phyloP scores from a whole-genome alignment of 2,888 invertebrate species.

The Melolontha melolontha region DNA sequence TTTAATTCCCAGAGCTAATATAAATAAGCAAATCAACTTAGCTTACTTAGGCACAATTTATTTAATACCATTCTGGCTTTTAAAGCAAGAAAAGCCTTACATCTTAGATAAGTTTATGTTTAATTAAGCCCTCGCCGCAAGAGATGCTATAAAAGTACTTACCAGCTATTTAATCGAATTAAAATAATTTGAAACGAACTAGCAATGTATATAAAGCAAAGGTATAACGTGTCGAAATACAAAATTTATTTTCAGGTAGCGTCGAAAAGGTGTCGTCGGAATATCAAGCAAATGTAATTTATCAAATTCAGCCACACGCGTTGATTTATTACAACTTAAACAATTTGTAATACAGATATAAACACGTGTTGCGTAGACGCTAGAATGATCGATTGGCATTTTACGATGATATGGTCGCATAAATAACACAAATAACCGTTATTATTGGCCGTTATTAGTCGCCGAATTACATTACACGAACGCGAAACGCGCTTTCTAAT shows the following conservation, averaged over 20 bases:
- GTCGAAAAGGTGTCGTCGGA: slow-evolving; percentile 17
- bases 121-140: too few species aligned
- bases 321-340: slow-evolving; percentile 22
- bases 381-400: slow-evolving; percentile 27
- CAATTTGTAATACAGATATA: slow-evolving; percentile 5
- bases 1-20: too few species aligned
- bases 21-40: too few species aligned
- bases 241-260: slow-evolving; percentile 17
- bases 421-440: slow-evolving; percentile 27
- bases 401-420: slow-evolving; percentile 32
- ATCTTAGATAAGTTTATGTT: too few species aligned
- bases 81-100: too few species aligned
- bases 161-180: too few species aligned
- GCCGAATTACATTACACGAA: slow-evolving; percentile 3
- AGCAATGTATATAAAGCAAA: too few species aligned
- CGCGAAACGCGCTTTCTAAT: background rate
- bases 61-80: too few species aligned
- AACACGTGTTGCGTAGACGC: slow-evolving; percentile 23
- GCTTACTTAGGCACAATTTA: too few species aligned
- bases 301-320: slow-evolving; percentile 19
- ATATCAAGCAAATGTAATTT: slow-evolving; percentile 18
- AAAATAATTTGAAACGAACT: too few species aligned
- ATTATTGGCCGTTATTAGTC: slow-evolving; percentile 26
- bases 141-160: too few species aligned
- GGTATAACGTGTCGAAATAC: slow-evolving; percentile 4